Percentiles rank a stretch among this genome's conserved stretches.
These are phyloP conservation scores for Porites divaricata DNA, from an alignment of 92 coral and sea anemone genomes.

Conservation along the genomic window DNA sequence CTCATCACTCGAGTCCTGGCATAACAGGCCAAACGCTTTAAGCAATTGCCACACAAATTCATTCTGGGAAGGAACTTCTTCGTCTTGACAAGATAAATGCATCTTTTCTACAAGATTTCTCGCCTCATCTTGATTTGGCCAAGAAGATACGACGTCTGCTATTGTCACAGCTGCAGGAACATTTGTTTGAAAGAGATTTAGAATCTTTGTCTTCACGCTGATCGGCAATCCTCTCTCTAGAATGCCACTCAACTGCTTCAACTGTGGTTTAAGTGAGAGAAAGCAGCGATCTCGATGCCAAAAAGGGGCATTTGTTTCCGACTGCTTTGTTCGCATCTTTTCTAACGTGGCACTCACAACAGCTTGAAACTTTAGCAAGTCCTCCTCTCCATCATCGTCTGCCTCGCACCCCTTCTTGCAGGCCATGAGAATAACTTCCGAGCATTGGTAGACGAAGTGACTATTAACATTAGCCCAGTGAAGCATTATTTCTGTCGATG, in stretches of 20 bases:
- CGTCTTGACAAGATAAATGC: not conserved
- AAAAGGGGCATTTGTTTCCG: not conserved
- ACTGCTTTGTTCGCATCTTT: not conserved
- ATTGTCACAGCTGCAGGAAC: not conserved
- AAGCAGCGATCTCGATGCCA: not conserved
- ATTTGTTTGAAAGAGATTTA: conserved; percentile 21
- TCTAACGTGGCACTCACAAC: not conserved
- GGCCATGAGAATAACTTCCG: conserved; percentile 42
- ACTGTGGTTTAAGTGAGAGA: not conserved
- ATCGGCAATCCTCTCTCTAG: conserved; percentile 21
- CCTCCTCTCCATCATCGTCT: not conserved
- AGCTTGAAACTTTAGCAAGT: not conserved
- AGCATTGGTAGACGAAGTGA: conserved; percentile 48
- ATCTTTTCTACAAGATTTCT: not conserved
- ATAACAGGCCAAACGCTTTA: conserved; percentile 6
- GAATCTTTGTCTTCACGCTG: not conserved
- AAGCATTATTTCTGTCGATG: conserved; percentile 26
- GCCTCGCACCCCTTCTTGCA: conserved; percentile 31
- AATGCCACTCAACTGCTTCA: conserved; percentile 11
- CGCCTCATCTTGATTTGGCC: conserved; percentile 9
- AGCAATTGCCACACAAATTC: conserved; percentile 36
- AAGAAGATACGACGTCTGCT: not conserved
- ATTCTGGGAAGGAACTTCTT: not conserved
- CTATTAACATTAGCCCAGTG: conserved; percentile 29
- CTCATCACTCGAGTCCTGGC: conserved; percentile 14